A percentile compares a stretch with the other conserved stretches of the same genome.
phyloP scores from a whole-genome alignment of 2,888 invertebrate species.

The Eupithecia inturbata region DNA sequence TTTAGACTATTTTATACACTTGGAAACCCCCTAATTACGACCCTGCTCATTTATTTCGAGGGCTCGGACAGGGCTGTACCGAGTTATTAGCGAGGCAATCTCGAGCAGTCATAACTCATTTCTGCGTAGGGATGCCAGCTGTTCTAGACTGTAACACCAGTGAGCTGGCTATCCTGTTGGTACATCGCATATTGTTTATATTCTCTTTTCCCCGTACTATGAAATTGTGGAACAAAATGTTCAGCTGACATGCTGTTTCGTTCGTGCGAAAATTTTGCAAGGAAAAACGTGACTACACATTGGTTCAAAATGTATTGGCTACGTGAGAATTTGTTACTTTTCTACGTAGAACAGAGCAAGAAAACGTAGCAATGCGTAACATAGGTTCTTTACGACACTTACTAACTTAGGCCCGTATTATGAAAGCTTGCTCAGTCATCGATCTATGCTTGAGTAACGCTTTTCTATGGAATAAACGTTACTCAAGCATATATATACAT shows the following conservation, averaged over 20 bases:
- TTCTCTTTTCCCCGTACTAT: not conserved
- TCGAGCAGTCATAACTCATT: slow-evolving; percentile 78
- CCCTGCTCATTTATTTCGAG: slow-evolving; percentile 63
- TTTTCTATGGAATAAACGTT: too few relatives aligned
- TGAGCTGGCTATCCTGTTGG: not conserved
- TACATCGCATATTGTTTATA: not conserved
- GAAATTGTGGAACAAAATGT: slow-evolving; percentile 7
- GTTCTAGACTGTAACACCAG: slow-evolving; percentile 36
- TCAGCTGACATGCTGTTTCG: not conserved
- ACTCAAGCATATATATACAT: too few relatives aligned
- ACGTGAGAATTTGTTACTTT: not conserved
- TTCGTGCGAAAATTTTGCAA: not conserved
- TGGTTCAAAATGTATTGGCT: not conserved
- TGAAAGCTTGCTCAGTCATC: too few relatives aligned
- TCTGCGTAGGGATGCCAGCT: slow-evolving; percentile 51
- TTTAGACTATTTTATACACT: not conserved
- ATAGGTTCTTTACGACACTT: too few relatives aligned
- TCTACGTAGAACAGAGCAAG: not conserved
- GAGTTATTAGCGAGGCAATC: slow-evolving; percentile 78
- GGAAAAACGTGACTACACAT: not conserved
- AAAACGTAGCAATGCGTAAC: not conserved
- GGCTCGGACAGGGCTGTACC: slow-evolving; percentile 68
- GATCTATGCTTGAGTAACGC: too few relatives aligned
- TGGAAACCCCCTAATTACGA: slow-evolving; percentile 13
- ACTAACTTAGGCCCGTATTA: too few relatives aligned